Conservation (phyloP, 30 jellyfish, hydroid and myxozoan genomes). For the Chrysaora quinquecirrha region DNA sequence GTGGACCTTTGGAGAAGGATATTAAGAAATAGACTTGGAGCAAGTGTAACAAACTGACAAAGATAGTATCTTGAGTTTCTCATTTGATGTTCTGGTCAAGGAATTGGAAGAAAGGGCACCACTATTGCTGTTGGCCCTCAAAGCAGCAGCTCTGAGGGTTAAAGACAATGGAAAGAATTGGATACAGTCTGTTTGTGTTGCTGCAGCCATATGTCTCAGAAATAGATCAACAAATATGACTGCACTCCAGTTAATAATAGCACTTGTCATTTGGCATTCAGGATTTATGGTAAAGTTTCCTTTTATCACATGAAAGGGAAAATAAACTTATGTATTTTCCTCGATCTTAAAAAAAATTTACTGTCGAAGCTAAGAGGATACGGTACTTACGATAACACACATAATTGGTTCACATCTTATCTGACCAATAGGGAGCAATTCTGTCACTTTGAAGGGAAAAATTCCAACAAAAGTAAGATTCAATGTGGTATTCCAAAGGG, state of each 20-base stretch:
- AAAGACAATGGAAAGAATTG: background rate
- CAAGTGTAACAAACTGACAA: too few species aligned
- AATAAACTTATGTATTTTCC: too few species aligned
- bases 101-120: conserved; percentile 22
- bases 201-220: background rate
- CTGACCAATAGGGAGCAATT: too few species aligned
- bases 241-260: background rate
- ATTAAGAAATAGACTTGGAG: too few species aligned
- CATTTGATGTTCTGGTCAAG: background rate
- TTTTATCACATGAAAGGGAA: background rate
- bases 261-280: background rate
- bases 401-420: too few species aligned
- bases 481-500: too few species aligned
- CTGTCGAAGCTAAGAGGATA: too few species aligned
- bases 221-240: background rate
- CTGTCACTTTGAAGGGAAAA: too few species aligned
- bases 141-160: conserved; percentile 20
- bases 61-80: background rate
- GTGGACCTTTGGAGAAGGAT: too few species aligned
- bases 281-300: background rate
- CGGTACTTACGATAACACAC: too few species aligned
- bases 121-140: conserved; percentile 4
- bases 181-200: conserved; percentile 7
- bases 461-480: too few species aligned
- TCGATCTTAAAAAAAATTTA: too few species aligned